Base-by-base conservation (phyloP, 2,113 vertebrate genomes). In the Tenrec ecaudatus region DNA sequence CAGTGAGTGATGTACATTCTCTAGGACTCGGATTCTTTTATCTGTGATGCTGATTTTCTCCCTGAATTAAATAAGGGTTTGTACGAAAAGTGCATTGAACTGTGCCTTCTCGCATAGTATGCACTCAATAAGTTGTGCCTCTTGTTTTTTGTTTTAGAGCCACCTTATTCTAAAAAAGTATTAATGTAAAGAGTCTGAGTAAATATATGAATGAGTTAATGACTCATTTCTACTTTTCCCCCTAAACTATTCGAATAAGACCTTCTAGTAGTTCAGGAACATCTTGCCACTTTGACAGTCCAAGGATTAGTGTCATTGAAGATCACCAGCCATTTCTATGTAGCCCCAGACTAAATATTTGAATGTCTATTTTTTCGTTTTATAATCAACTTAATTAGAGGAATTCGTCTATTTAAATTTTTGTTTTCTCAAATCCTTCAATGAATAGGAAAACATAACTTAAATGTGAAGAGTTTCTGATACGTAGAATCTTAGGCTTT, bases 361-460 rank as follows among this genome's bases (percentile, higher is more conserved):
- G 16, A 85, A 79, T 80, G 73, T 76, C 1, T 94, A 53, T 53
- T 53, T 53, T 53, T 60, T 9, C 53, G 14, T 79, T 60, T 9
- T 60, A 14, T 79, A 58, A 73, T 78, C 82, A 17, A 83, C n/a
- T 96, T 96, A 79, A 89, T 79, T 82, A 80, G n/a, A 93, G 27
- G n/a, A 93, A 86, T 90, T 93, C 29, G 43, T 3, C 19, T 93
- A 6, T 90, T 82, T 88, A 82, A 86, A 60, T 80, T 76, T 89
- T n/a, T n/a, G n/a, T n/a, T 93, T 94, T 93, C 6, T 93, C n/a
- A 66, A 58, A 0, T 89, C 47, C 38, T 75, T 82, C 36, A 90
- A 0, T 92, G 43, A 93, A 77, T 86, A 0, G 31, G n/a, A 94
- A 95, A 82, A 58, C 19, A 29, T 66, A 81, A 71, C 58, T 95